Evolutionary conservation across 2,888 invertebrate species (phyloP).

Genomic region (Spicauda simplicius): DNA sequence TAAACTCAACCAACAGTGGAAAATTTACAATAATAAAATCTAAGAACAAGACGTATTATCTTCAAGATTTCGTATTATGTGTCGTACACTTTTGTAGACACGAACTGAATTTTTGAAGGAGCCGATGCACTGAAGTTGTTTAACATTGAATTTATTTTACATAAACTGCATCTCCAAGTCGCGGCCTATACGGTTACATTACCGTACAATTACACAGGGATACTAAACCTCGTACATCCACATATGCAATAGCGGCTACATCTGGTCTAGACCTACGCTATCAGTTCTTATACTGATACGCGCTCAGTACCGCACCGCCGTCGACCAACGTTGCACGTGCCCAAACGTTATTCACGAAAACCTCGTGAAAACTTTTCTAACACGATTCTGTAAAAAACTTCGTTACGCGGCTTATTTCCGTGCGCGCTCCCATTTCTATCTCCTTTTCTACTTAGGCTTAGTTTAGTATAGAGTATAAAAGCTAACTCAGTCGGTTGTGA

Average conservation of each 20-base stretch:
- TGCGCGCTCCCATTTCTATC: constrained; percentile 25
- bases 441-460: constrained; percentile 37
- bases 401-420: constrained; percentile 5
- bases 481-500: constrained; percentile 68
- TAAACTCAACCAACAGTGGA: too few relatives aligned
- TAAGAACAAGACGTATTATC: too few relatives aligned
- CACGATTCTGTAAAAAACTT: neutral
- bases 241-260: constrained; percentile 50
- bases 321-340: constrained; percentile 70
- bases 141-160: too few relatives aligned
- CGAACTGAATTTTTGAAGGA: too few relatives aligned
- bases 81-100: too few relatives aligned
- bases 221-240: constrained; percentile 23
- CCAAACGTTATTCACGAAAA: constrained; percentile 36
- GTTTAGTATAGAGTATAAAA: constrained; percentile 40
- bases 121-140: too few relatives aligned
- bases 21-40: too few relatives aligned
- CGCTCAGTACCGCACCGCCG: constrained; percentile 71
- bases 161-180: too few relatives aligned
- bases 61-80: too few relatives aligned
- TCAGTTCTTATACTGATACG: constrained; percentile 70
- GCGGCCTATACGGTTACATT: constrained; percentile 17
- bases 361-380: constrained; percentile 48
- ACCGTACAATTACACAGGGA: neutral
- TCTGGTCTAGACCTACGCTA: constrained; percentile 73